These are phyloP conservation scores for Drosophila acutilabella DNA, from an alignment of 2,888 invertebrate genomes.

Conservation along the genomic window DNA sequence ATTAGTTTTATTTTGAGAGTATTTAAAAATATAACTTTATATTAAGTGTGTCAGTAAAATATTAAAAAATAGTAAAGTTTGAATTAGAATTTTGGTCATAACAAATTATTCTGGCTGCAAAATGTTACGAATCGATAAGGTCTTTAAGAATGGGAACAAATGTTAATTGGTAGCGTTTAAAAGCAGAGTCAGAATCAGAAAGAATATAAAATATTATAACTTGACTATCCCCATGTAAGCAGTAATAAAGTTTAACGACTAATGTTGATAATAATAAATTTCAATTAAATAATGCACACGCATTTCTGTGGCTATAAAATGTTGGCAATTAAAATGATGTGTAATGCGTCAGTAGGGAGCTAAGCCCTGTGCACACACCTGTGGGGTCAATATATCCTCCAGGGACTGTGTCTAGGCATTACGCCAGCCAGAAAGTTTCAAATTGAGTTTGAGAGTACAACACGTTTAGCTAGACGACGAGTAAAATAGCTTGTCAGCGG, in stretches of 20 bases:
- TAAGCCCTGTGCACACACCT: neutral
- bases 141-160: too few species aligned
- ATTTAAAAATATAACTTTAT: too few species aligned
- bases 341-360: neutral
- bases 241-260: neutral
- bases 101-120: too few species aligned
- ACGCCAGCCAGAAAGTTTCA: neutral
- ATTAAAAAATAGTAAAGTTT: too few species aligned
- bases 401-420: neutral
- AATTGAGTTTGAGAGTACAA: slow-evolving; percentile 1
- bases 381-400: neutral
- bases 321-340: neutral
- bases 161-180: too few species aligned
- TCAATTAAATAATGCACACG: slow-evolving; percentile 2
- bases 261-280: neutral
- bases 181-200: neutral
- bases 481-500: slow-evolving; percentile 62
- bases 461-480: slow-evolving; percentile 32
- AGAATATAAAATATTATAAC: neutral
- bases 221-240: neutral
- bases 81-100: too few species aligned
- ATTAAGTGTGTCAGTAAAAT: too few species aligned
- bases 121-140: too few species aligned
- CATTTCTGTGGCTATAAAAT: neutral
- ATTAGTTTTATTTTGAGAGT: too few species aligned